Percentiles rank a stretch among this genome's conserved stretches.
These are phyloP conservation scores for Diorhabda carinulata DNA, from an alignment of 1,140 invertebrate genomes.

Conservation along the genomic window DNA sequence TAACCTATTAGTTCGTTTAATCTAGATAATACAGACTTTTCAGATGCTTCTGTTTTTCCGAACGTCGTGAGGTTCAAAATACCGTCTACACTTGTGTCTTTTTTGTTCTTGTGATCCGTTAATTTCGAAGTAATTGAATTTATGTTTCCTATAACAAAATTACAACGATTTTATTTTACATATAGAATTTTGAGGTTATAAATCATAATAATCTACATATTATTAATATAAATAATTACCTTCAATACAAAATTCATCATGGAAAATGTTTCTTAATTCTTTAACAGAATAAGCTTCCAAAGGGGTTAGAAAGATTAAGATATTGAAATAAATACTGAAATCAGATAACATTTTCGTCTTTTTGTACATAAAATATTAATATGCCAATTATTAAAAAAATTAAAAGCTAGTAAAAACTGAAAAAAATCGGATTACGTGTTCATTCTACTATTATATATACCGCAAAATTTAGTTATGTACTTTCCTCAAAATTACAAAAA, in stretches of 20 bases:
- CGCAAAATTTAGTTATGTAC: too few species aligned
- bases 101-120: background rate
- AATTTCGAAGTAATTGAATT: background rate
- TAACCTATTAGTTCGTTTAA: constrained; percentile 8
- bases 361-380: too few species aligned
- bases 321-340: too few species aligned
- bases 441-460: too few species aligned
- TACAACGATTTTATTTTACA: background rate
- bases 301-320: too few species aligned
- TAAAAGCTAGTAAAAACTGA: too few species aligned
- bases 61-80: background rate
- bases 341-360: too few species aligned
- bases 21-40: constrained; percentile 10
- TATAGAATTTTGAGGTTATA: background rate
- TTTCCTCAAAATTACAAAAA: too few species aligned
- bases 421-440: too few species aligned
- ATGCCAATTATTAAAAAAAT: too few species aligned
- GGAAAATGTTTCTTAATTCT: background rate
- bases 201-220: background rate
- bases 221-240: constrained; percentile 4
- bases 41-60: background rate
- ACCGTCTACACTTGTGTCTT: background rate
- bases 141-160: background rate
- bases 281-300: background rate
- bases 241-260: constrained; percentile 1